Base-by-base conservation (phyloP, 1,140 invertebrate species). In the Apolygus lucorum region DNA sequence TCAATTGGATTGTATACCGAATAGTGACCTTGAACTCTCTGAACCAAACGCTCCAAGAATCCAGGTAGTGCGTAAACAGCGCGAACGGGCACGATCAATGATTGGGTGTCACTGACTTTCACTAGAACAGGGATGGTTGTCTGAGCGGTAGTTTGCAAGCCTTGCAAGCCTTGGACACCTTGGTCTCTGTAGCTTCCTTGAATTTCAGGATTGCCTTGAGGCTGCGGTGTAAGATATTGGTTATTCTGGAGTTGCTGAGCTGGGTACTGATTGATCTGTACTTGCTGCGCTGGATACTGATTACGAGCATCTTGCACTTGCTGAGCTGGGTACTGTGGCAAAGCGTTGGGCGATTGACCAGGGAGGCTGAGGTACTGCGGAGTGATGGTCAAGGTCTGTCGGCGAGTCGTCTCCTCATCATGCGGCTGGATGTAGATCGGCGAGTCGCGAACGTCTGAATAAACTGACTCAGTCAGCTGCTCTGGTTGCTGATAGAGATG, bases 11-110 rank as follows among this genome's bases (percentile, higher is more conserved):
- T 76, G 68, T 75, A 77, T 1, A 75, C 71, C 0, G 76, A 77
- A 63, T 73, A 77, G 52, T 74, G 74, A 26, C 73, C 76, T 54
- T 77, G 76, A 29, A 77, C 72, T 25, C 74, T 71, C 22, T 77
- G 73, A n/a, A 77, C 71, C 11, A 76, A 70, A 1, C 74, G 65
- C 66, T 77, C 76, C 1, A 77, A 67, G 34, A 75, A 73, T 0
- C 72, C 70, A 0, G 76, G 76, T 14, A 77, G 73, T 17, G 66
- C 67, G 26, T 73, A 74, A 63, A 70, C 67, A 26, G 68, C 52
- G 26, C 68, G 49, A 2, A 73, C 54, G 27, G 73, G 73, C 1
- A 73, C 67, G 28, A 73, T 42, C 1, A 70, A 66, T 21, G 68
- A 28, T 28, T 69, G 68, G n/a, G 67, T 54, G 24, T 70, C 26